Evolutionary conservation across 2,113 vertebrate species (phyloP).

Genomic region (Chrysemys picta): DNA sequence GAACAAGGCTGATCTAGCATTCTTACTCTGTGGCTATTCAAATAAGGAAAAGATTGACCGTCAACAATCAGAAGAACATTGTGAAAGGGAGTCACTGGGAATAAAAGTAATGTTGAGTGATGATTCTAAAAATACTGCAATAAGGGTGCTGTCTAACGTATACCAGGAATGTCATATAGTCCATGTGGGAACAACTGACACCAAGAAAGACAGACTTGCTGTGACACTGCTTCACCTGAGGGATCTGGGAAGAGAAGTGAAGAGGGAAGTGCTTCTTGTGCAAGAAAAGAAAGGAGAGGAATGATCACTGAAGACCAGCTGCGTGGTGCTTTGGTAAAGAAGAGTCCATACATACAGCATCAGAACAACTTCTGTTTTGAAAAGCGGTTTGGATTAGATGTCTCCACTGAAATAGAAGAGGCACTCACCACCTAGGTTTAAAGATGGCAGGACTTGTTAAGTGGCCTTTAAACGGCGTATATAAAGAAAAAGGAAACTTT

Average conservation of each 20-base stretch:
- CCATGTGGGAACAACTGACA: not conserved
- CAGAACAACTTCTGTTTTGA: not conserved
- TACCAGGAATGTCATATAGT: not conserved
- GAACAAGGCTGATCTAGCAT: not conserved
- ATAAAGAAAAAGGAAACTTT: not conserved
- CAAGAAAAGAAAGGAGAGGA: too few relatives aligned
- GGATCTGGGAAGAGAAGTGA: not conserved
- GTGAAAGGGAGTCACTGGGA: not conserved
- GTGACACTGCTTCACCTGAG: not conserved
- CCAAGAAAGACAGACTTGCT: not conserved
- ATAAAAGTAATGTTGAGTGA: not conserved
- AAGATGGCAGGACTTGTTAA: not conserved
- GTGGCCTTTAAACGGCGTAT: not conserved
- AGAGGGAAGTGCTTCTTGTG: not conserved
- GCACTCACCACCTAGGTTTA: not conserved
- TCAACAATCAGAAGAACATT: not conserved
- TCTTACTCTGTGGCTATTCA: not conserved
- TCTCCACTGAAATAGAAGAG: not conserved
- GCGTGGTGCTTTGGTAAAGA: too few relatives aligned
- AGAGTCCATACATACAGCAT: too few relatives aligned
- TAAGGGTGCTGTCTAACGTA: not conserved
- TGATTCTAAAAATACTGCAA: not conserved
- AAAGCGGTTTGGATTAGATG: not conserved
- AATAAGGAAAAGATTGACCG: not conserved
- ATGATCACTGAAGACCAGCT: too few relatives aligned